Conservation (phyloP, 2,888 invertebrate species). For the Cistogaster globosa region DNA sequence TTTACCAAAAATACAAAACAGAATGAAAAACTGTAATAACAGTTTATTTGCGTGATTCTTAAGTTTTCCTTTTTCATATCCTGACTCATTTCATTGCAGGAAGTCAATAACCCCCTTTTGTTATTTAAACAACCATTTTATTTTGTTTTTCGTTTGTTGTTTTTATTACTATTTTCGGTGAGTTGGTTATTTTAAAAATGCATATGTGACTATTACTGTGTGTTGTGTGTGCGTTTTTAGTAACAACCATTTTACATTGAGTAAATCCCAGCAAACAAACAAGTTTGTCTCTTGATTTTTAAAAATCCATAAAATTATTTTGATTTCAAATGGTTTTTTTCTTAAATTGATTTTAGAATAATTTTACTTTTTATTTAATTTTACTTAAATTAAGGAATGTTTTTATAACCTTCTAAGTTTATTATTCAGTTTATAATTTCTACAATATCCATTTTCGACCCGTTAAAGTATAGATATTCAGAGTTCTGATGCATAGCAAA, state of each 20-base stretch:
- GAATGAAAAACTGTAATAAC: slow-evolving; percentile 14
- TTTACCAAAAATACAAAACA: slow-evolving; percentile 6
- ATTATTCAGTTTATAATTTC: too few relatives aligned
- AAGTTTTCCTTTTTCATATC: slow-evolving; percentile 58
- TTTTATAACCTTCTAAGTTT: too few relatives aligned
- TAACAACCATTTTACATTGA: slow-evolving; percentile 43
- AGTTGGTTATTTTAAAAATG: slow-evolving; percentile 8
- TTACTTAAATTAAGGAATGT: too few relatives aligned
- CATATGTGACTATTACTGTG: background rate
- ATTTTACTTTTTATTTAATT: too few relatives aligned
- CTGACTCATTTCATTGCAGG: slow-evolving; percentile 64
- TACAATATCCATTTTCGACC: too few relatives aligned
- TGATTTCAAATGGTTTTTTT: too few relatives aligned
- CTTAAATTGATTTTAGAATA: too few relatives aligned
- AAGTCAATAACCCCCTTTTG: slow-evolving; percentile 69
- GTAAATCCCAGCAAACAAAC: background rate
- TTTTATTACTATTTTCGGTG: background rate
- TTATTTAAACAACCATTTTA: slow-evolving; percentile 42
- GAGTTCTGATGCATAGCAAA: too few relatives aligned
- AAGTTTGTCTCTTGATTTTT: too few relatives aligned
- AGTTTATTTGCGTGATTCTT: slow-evolving; percentile 56
- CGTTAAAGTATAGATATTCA: too few relatives aligned
- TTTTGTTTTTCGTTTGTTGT: slow-evolving; percentile 37
- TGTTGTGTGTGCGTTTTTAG: background rate
- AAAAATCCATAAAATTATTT: too few relatives aligned